Evolutionary conservation across 2,888 invertebrate genomes (phyloP).

Genomic region (Maniola hyperantus): DNA sequence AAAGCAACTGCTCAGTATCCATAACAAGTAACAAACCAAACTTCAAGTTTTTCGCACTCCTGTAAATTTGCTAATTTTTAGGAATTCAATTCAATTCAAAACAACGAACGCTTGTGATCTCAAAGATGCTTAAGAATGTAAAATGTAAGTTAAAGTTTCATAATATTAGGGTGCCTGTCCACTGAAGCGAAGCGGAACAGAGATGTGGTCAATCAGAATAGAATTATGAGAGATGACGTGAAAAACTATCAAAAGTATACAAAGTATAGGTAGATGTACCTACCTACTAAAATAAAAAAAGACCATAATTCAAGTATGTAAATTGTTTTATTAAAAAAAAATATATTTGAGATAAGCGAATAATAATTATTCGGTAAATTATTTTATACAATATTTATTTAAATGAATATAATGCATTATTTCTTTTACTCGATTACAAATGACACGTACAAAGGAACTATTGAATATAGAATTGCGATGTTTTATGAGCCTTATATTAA

Average conservation of each 20-base stretch:
- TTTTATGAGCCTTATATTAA: conserved; percentile 62
- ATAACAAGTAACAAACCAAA: too few species aligned
- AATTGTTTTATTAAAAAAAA: conserved; percentile 68
- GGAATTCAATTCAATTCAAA: too few species aligned
- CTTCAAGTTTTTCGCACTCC: too few species aligned
- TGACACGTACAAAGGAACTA: conserved; percentile 83
- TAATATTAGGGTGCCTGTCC: too few species aligned
- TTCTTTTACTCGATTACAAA: conserved; percentile 72
- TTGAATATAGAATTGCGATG: conserved; percentile 79
- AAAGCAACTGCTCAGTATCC: too few species aligned
- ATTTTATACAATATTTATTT: conserved; percentile 68
- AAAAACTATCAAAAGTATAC: too few species aligned
- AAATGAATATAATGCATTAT: conserved; percentile 66
- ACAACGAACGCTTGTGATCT: neutral
- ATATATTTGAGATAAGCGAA: conserved; percentile 80
- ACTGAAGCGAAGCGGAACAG: too few species aligned
- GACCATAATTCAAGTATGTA: conserved; percentile 55
- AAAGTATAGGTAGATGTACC: too few species aligned
- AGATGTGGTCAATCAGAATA: too few species aligned
- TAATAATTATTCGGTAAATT: conserved; percentile 56
- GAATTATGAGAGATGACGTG: too few species aligned
- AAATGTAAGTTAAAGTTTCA: too few species aligned
- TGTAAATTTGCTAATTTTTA: too few species aligned
- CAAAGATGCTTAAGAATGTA: neutral
- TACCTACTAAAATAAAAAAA: conserved; percentile 18